Evolutionary conservation across 2,113 vertebrate species (phyloP).

Genomic region (Platichthys flesus): DNA sequence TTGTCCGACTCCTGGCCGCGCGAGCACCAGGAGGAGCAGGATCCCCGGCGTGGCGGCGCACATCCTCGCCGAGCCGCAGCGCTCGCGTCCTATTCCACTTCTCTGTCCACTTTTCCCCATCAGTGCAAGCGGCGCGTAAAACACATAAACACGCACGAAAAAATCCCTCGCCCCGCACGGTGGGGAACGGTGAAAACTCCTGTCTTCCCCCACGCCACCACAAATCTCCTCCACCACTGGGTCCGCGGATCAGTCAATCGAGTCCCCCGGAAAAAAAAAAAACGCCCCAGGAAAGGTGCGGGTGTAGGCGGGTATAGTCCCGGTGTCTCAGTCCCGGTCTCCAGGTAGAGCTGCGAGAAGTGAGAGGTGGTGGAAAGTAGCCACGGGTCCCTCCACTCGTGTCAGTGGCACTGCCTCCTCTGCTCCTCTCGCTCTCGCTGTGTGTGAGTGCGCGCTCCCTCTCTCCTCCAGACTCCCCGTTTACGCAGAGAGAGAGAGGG

Average conservation of each 20-base stretch:
- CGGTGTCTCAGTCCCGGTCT: constrained; percentile 30
- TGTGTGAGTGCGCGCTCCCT: constrained; percentile 50
- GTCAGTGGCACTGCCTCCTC: constrained; percentile 61
- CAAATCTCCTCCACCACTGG: constrained; percentile 5
- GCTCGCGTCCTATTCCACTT: constrained; percentile 84
- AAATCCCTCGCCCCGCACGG: constrained; percentile 57
- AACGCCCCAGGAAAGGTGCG: not conserved
- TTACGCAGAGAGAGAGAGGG: constrained; percentile 56
- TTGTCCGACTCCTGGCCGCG: constrained; percentile 85
- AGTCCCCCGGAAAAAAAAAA: not conserved
- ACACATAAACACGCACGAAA: constrained; percentile 49
- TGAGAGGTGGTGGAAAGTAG: constrained; percentile 40
- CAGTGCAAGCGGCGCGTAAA: constrained; percentile 51
- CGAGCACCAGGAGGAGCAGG: constrained; percentile 86
- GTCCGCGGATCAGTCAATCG: constrained; percentile 19
- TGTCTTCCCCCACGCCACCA: constrained; percentile 27
- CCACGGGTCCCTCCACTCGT: constrained; percentile 63
- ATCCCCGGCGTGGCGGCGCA: constrained; percentile 84
- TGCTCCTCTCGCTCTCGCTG: not conserved
- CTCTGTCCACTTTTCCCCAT: constrained; percentile 90
- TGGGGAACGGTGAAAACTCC: constrained; percentile 24
- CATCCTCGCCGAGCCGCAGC: constrained; percentile 83
- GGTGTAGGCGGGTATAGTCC: constrained; percentile 32
- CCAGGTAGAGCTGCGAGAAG: constrained; percentile 34
- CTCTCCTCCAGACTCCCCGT: constrained; percentile 5